phyloP scores from a whole-genome alignment of 2,113 vertebrate species.

The Pogona vitticeps region DNA sequence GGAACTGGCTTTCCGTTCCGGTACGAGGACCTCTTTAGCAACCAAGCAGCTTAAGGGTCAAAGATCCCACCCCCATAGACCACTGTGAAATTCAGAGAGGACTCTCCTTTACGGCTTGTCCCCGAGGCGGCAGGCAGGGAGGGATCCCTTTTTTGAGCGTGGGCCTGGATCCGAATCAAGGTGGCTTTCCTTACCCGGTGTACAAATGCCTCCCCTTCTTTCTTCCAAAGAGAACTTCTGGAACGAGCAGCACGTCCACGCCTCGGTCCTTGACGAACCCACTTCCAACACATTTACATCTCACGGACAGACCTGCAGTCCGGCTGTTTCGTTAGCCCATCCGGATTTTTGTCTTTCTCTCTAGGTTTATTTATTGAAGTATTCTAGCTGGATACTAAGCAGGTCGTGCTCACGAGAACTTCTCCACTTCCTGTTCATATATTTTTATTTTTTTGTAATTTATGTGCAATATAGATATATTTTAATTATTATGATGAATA shows the following conservation, averaged over 20 bases:
- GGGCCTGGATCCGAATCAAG: slow-evolving; percentile 18
- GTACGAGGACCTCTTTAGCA: slow-evolving; percentile 70
- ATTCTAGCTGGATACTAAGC: slow-evolving; percentile 79
- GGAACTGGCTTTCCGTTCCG: slow-evolving; percentile 59
- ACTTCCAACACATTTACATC: background rate
- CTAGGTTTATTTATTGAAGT: slow-evolving; percentile 91
- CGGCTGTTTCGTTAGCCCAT: slow-evolving; percentile 1
- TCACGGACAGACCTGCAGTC: background rate
- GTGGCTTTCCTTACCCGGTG: background rate
- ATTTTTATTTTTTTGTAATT: slow-evolving; percentile 70
- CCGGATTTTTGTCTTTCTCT: background rate
- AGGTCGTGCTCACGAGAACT: slow-evolving; percentile 77
- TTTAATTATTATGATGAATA: background rate
- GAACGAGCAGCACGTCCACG: background rate
- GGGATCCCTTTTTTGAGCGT: background rate
- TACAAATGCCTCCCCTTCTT: rapidly evolving
- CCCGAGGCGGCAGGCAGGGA: background rate
- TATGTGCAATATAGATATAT: slow-evolving; percentile 90
- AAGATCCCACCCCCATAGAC: slow-evolving; percentile 17
- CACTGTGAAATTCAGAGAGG: slow-evolving; percentile 59
- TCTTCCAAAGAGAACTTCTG: background rate
- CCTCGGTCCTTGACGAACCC: background rate
- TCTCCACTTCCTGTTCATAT: slow-evolving; percentile 55
- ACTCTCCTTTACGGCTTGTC: background rate
- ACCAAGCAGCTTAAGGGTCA: slow-evolving; percentile 32